Evolutionary conservation across 1,140 invertebrate genomes (phyloP).

Genomic region (Atopsyche davidsoni): DNA sequence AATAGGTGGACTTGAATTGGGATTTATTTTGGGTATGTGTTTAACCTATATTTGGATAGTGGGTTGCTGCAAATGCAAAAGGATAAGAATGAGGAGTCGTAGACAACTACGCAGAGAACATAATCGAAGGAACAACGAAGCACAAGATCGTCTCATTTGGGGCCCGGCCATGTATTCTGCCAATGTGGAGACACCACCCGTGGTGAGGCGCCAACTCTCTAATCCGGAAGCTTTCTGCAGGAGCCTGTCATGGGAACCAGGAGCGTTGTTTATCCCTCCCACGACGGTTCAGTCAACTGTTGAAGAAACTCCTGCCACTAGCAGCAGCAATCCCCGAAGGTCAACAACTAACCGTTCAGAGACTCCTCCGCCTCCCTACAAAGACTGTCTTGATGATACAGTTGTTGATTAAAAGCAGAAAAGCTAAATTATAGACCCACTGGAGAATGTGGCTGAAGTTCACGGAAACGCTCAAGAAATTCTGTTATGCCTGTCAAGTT

Average conservation of each 20-base stretch:
- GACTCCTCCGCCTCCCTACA: conserved; percentile 44
- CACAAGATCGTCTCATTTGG: conserved; percentile 31
- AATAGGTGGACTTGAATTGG: conserved; percentile 41
- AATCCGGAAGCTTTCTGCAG: conserved; percentile 30
- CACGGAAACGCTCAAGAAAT: not conserved
- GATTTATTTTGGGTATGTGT: conserved; percentile 40
- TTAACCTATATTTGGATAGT: conserved; percentile 42
- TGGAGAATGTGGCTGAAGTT: not conserved
- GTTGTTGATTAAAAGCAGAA: conserved; percentile 29
- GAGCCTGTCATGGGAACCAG: conserved; percentile 28
- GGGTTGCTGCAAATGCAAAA: conserved; percentile 36
- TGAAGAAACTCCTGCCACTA: too few relatives aligned
- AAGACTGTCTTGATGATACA: conserved; percentile 32
- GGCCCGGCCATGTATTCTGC: conserved; percentile 34
- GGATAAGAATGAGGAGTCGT: conserved; percentile 30
- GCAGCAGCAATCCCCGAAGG: too few relatives aligned
- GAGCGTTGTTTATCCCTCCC: conserved; percentile 3
- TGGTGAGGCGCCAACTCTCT: conserved; percentile 35
- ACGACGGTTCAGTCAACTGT: too few relatives aligned
- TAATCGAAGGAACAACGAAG: conserved; percentile 28
- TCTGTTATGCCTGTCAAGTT: not conserved
- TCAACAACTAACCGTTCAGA: conserved; percentile 29
- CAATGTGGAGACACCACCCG: conserved; percentile 41
- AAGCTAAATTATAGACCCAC: conserved; percentile 32
- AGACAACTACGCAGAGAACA: conserved; percentile 31